Base-by-base conservation (phyloP, 2,888 invertebrate genomes). In the Prosopocoilus inquinatus region DNA sequence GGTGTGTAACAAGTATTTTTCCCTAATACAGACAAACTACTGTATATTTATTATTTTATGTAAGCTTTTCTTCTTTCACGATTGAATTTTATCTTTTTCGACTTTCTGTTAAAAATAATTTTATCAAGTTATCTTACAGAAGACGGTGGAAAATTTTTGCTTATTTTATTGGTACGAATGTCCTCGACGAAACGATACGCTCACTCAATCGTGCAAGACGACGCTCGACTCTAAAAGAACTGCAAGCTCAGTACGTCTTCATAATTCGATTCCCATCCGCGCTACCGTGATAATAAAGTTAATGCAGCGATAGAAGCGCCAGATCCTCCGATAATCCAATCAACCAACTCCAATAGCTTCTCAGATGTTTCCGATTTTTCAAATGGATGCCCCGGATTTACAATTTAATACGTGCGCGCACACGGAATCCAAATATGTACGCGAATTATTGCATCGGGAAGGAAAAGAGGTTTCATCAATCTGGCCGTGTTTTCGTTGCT, bases 271-370 rank as follows among this genome's bases (percentile, higher is more conserved):
- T 69, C 64, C 64, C 63, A 15, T 64, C 59, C 65, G 62, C 64
- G 67, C 66, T 66, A 67, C 70, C 67, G 69, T 67, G 70, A 68
- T 69, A 70, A 70, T 70, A 68, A 69, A 68, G 68, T 70, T 69
- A 69, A 70, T 70, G 68, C 69, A 68, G 64, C 65, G 66, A 66
- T 67, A 65, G 68, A 68, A 63, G 65, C 67, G 65, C 66, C 64
- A 66, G 66, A 67, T 68, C 67, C 62, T 62, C 62, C 52, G 60
- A 66, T 70, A 70, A 70, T 70, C 63, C 67, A 69, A 70, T 70
- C 69, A 68, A 67, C 65, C 61, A 67, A 64, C 67, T 68, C 68
- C 68, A 68, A 69, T 68, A 67, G 67, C 66, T 63, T 64, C 67
- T 68, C 64, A 64, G 67, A 68, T 65, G 65, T 57, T 65, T 64